Conservation (phyloP, 2,797 vertebrate genomes). For the Enteromius thamalakanensis region DNA sequence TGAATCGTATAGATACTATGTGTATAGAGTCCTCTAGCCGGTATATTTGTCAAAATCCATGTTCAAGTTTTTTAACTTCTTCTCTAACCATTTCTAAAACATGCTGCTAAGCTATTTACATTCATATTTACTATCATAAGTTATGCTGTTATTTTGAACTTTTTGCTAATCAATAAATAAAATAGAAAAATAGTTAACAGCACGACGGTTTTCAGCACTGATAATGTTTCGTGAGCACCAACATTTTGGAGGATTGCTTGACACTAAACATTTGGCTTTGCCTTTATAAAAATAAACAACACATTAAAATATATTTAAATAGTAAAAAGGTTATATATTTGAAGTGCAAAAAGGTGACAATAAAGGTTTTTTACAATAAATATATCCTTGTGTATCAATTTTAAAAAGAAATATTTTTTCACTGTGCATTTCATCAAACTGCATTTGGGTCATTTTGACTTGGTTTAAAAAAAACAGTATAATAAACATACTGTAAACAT, state of each 20-base stretch:
- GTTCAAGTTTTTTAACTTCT: slow-evolving; percentile 66
- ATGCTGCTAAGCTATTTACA: not conserved
- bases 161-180: not conserved
- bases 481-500: no score
- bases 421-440: no score
- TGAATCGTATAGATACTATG: not conserved
- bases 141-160: not conserved
- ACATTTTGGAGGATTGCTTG: not conserved
- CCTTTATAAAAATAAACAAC: not conserved
- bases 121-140: not conserved
- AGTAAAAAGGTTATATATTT: no score
- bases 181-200: not conserved
- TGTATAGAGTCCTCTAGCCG: slow-evolving; percentile 6
- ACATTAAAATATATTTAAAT: not conserved
- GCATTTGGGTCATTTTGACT: no score
- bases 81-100: slow-evolving; percentile 24
- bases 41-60: not conserved
- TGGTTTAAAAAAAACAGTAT: no score
- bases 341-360: no score
- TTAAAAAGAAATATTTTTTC: no score
- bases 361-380: no score
- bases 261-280: not conserved
- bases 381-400: no score
- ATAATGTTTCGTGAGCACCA: not conserved
- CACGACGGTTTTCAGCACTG: not conserved